Conservation (phyloP, 2,113 vertebrate species). For the Limanda limanda region DNA sequence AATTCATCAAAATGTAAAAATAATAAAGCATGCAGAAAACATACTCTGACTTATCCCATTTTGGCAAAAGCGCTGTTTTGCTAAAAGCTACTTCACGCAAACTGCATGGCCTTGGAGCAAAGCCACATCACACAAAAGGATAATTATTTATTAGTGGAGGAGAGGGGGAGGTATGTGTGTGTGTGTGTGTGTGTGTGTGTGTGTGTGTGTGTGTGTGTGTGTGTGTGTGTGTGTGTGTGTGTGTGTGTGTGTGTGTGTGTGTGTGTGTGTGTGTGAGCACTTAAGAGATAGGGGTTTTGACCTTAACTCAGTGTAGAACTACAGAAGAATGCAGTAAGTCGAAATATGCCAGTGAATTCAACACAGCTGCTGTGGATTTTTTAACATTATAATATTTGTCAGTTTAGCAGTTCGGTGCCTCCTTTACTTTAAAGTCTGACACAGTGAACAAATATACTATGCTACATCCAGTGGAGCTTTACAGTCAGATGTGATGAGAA, state of each 20-base stretch:
- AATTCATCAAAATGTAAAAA: no score
- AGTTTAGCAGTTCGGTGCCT: conserved; percentile 38
- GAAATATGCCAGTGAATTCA: conserved; percentile 51
- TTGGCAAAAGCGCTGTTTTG: conserved; percentile 38
- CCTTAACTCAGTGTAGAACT: conserved; percentile 65
- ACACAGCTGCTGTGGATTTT: conserved; percentile 71
- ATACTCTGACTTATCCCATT: background rate
- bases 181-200: conserved; percentile 11
- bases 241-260: conserved; percentile 33
- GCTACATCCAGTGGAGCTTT: background rate
- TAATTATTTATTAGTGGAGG: conserved; percentile 68
- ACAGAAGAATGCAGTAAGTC: conserved; percentile 64
- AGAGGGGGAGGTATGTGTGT: conserved; percentile 18
- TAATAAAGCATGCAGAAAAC: no score
- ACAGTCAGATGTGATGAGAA: background rate
- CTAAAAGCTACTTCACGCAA: conserved; percentile 39
- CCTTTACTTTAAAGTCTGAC: conserved; percentile 32
- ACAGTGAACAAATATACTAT: background rate
- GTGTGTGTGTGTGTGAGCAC: conserved; percentile 17
- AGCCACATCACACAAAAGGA: conserved; percentile 69
- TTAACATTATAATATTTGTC: conserved; percentile 66
- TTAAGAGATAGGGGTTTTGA: conserved; percentile 66
- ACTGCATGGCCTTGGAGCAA: conserved; percentile 55
- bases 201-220: conserved; percentile 15
- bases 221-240: conserved; percentile 11